phyloP scores from a whole-genome alignment of 37 sponge, comb jelly and placozoan genomes.

The Chondrosia reniformis region DNA sequence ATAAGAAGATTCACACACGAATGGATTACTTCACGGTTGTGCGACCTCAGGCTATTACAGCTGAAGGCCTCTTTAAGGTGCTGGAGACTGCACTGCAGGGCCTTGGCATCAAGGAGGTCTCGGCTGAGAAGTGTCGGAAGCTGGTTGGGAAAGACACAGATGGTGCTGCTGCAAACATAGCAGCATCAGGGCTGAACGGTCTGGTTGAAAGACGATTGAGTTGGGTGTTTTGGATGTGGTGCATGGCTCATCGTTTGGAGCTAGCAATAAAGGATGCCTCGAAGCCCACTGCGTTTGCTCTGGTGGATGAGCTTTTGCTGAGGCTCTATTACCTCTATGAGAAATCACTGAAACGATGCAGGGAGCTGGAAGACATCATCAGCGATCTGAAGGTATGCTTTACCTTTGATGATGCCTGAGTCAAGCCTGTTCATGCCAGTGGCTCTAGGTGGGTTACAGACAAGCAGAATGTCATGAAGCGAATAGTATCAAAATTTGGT shows the following conservation, averaged over 20 bases:
- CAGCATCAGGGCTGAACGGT: conserved; percentile 60
- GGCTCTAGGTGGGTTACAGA: conserved; percentile 52
- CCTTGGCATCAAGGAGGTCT: conserved; percentile 34
- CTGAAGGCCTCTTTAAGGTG: conserved; percentile 34
- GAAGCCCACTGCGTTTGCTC: conserved; percentile 57
- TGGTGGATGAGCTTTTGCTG: conserved; percentile 40
- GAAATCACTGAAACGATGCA: conserved; percentile 46
- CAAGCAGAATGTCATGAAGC: conserved; percentile 66
- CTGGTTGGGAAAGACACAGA: conserved; percentile 58
- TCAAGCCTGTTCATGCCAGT: conserved; percentile 42
- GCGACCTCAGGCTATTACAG: conserved; percentile 30
- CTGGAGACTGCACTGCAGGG: conserved; percentile 13
- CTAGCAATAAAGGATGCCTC: conserved; percentile 50
- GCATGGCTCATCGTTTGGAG: conserved; percentile 62
- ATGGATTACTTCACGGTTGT: conserved; percentile 30
- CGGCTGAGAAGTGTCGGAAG: conserved; percentile 32
- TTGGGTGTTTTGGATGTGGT: conserved; percentile 82
- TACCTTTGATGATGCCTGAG: conserved; percentile 26
- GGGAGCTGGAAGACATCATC: conserved; percentile 37
- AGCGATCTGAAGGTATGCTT: conserved; percentile 41
- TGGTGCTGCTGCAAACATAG: conserved; percentile 45
- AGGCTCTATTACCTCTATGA: conserved; percentile 57
- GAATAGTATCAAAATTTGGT: conserved; percentile 66
- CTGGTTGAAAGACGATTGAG: conserved; percentile 39
- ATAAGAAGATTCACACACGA: conserved; percentile 50